Evolutionary conservation across 92 coral and sea anemone genomes (phyloP), one percentile per base, ranked within the genome.

Genomic region (Scolanthus callimorphus): DNA sequence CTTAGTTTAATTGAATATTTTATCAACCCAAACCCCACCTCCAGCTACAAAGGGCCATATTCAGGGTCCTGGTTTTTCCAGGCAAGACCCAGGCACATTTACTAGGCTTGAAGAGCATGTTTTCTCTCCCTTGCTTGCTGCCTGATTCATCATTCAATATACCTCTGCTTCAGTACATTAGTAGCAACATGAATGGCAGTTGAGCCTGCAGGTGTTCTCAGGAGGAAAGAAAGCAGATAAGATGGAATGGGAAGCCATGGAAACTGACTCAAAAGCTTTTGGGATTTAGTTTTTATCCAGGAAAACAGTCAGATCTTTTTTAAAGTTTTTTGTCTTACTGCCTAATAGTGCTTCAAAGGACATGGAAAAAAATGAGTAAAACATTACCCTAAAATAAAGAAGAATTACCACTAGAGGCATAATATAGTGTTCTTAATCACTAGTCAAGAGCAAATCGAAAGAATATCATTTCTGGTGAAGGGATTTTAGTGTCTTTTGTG

Each of bases 211-310:
- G 69, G 69, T 63, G 69, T 48, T 49, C 17, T 6, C 2, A 11
- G 38, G 58, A 25, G 29, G 30, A 52, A 2, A 45, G 26, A 45
- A 63, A 44, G 30, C 23, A 27, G 57, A 63, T 63, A 63, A 63
- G 69, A 50, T 29, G 25, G 20, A 8, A 63, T 47, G 48, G 69
- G 69, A 63, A 63, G 58, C 30, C 46, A 49, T 49, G 17, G 17
- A 46, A 20, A 46, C 19, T 46, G 52, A 46, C 17, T 46, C 19
- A 46, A 46, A 46, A 19, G 52, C 8, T 21, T n/a, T 9, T 9
- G 22, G 17, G 52, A 46, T 11, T 20, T 10, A 10, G 52, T 46
- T 6, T 46, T 46, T 9, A 46, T 9, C 22, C 52, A 9, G 22
- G 4, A 11, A 46, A 46, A 46, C 52, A n/a, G n/a, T n/a, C n/a